These are phyloP conservation scores for Picus viridis DNA, from an alignment of 2,797 vertebrate genomes.

Conservation along the genomic window DNA sequence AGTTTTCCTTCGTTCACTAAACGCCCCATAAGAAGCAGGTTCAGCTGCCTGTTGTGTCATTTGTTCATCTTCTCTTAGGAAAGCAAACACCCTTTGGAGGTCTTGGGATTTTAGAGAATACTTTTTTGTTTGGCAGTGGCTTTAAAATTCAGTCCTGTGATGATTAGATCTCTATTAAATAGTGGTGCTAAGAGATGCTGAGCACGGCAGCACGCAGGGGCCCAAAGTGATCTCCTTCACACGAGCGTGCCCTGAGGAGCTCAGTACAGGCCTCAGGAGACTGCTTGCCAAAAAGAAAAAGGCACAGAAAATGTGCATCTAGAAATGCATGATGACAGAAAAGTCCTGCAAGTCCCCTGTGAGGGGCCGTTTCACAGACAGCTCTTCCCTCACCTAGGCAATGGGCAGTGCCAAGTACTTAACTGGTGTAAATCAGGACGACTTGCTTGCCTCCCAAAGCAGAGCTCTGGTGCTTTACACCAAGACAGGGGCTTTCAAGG, in stretches of 20 bases:
- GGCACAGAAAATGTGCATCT: background rate
- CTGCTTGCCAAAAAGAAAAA: background rate
- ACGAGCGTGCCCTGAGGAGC: rapidly evolving
- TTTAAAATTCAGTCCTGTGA: background rate
- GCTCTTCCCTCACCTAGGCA: background rate
- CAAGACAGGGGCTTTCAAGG: background rate
- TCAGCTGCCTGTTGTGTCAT: background rate
- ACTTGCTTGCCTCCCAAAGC: background rate
- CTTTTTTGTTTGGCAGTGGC: background rate
- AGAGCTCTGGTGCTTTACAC: background rate
- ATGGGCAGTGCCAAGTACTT: background rate
- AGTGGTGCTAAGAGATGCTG: background rate
- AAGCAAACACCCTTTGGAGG: background rate
- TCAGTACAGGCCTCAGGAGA: rapidly evolving
- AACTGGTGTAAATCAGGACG: background rate
- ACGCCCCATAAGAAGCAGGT: background rate
- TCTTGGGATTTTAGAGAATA: background rate
- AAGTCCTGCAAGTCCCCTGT: background rate
- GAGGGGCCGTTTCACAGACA: background rate
- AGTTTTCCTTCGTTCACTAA: background rate
- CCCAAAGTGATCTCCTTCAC: background rate
- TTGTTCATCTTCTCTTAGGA: background rate
- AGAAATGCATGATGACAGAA: background rate
- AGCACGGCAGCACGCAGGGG: background rate
- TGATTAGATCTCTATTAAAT: background rate